Percentiles rank a stretch among this genome's conserved stretches.
Conservation (phyloP, 2,888 invertebrate species). For the Tillus elongatus region DNA sequence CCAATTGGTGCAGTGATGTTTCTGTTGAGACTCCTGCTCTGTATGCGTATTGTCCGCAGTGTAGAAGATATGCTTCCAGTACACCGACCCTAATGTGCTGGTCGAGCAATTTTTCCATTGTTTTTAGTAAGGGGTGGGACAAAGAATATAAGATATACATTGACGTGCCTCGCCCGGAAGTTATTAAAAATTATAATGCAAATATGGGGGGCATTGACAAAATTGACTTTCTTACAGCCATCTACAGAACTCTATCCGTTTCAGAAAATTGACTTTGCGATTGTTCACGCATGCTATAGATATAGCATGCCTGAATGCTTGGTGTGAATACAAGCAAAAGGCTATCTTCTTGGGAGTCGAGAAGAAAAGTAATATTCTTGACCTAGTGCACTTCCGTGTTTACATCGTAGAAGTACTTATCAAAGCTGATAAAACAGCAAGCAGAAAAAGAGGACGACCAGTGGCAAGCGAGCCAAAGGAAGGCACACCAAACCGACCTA, state of each 20-base stretch:
- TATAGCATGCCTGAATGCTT: conserved; percentile 14
- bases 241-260: conserved; percentile 25
- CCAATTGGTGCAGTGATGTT: no score
- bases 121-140: no score
- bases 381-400: conserved; percentile 16
- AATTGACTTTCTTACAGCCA: conserved; percentile 24
- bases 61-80: no score
- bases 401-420: conserved; percentile 16
- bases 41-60: no score
- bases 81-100: no score
- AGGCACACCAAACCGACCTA: no score
- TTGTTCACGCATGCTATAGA: conserved; percentile 19
- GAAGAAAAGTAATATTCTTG: conserved; percentile 15
- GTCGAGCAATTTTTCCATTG: no score
- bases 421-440: conserved; percentile 9
- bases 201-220: conserved; percentile 29
- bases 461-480: no score
- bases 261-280: conserved; percentile 20
- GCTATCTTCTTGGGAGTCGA: conserved; percentile 10
- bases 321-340: no score
- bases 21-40: no score
- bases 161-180: conserved; percentile 21
- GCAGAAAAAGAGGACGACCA: background rate
- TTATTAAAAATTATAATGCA: conserved; percentile 22
- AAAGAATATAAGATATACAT: conserved; percentile 21